A percentile compares a stretch with the other conserved stretches of the same genome.
phyloP scores from a whole-genome alignment of 1,140 invertebrate species.

The Pygmarrhopalites habei region DNA sequence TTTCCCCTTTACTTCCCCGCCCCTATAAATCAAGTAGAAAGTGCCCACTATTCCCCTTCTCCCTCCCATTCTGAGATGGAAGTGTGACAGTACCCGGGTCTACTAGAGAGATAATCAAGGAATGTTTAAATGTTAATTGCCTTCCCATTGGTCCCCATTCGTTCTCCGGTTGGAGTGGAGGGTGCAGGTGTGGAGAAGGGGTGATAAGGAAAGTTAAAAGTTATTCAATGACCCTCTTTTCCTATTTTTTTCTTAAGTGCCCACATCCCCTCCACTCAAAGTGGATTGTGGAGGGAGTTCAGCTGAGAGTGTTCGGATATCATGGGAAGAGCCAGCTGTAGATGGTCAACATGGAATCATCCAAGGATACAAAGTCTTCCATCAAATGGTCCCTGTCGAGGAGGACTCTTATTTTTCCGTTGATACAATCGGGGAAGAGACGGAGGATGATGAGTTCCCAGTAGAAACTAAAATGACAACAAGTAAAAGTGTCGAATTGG shows the following conservation, averaged over 20 bases:
- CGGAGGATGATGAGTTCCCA: conserved; percentile 7
- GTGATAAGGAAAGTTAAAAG: not conserved
- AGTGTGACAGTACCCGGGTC: too few species aligned
- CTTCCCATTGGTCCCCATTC: too few species aligned
- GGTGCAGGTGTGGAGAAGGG: too few species aligned
- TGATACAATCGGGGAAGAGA: not conserved
- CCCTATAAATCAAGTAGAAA: too few species aligned
- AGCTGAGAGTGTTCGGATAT: conserved; percentile 73
- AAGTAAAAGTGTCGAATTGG: conserved; percentile 34
- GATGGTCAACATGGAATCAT: conserved; percentile 77
- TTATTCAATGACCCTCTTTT: not conserved
- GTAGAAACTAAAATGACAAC: conserved; percentile 35
- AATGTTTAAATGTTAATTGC: too few species aligned
- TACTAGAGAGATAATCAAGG: too few species aligned
- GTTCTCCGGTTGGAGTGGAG: too few species aligned
- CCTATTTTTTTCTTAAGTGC: conserved; percentile 51
- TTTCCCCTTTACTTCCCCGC: too few species aligned
- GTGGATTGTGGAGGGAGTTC: conserved; percentile 67
- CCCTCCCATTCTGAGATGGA: too few species aligned
- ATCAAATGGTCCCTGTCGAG: conserved; percentile 55
- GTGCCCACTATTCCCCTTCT: too few species aligned
- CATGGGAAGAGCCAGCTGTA: conserved; percentile 74
- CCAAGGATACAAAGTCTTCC: conserved; percentile 74
- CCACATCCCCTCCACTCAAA: conserved; percentile 68
- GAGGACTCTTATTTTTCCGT: too few species aligned